Conservation (phyloP, 2,888 invertebrate species). For the Lamproptera curius region DNA sequence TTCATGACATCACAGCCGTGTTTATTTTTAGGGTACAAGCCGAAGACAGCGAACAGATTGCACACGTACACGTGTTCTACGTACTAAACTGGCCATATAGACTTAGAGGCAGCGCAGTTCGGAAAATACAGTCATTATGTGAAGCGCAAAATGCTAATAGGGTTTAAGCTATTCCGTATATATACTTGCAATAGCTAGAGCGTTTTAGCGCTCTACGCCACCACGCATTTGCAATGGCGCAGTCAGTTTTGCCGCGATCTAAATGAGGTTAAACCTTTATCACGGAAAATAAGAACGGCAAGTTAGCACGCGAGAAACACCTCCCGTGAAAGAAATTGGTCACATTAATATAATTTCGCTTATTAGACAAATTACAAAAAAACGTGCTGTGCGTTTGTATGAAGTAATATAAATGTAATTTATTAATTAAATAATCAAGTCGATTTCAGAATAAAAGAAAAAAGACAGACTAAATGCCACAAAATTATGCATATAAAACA, state of each 20-base stretch:
- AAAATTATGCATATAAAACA: too few species aligned
- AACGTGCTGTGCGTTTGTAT: background rate
- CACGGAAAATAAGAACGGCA: slow-evolving; percentile 57
- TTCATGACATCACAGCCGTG: slow-evolving; percentile 70
- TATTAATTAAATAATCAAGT: too few species aligned
- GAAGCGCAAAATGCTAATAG: too few species aligned
- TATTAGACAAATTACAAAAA: background rate
- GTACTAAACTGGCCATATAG: slow-evolving; percentile 9
- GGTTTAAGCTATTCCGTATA: too few species aligned
- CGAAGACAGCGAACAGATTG: slow-evolving; percentile 29
- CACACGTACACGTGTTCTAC: slow-evolving; percentile 33
- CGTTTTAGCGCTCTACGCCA: background rate
- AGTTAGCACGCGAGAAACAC: slow-evolving; percentile 49
- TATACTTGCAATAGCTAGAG: too few species aligned
- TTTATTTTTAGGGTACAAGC: slow-evolving; percentile 57
- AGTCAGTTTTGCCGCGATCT: slow-evolving; percentile 40
- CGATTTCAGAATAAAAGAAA: too few species aligned
- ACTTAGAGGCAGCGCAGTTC: background rate
- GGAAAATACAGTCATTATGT: too few species aligned
- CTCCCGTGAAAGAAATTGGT: slow-evolving; percentile 14
- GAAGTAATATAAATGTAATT: background rate
- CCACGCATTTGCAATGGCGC: slow-evolving; percentile 13
- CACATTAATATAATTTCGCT: background rate
- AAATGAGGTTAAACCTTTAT: slow-evolving; percentile 46
- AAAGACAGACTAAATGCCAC: too few species aligned